A percentile compares a stretch with the other conserved stretches of the same genome.
Evolutionary conservation across 2,797 vertebrate species (phyloP).

Genomic region (Peromyscus eremicus): DNA sequence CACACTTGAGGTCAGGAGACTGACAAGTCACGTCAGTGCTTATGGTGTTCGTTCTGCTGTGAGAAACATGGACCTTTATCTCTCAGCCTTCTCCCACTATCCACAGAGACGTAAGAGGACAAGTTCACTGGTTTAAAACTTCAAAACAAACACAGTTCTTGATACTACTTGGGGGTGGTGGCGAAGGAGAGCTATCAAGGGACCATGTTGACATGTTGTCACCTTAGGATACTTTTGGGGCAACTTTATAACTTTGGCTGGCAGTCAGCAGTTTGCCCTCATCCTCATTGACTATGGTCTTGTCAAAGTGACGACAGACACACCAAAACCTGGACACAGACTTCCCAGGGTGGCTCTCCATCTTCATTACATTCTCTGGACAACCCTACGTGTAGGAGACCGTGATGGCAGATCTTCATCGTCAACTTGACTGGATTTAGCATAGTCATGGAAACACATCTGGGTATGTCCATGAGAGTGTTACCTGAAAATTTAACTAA

Average conservation of each 20-base stretch:
- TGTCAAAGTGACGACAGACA: neutral
- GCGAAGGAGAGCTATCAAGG: neutral
- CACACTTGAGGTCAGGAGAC: neutral
- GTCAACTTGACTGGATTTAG: neutral
- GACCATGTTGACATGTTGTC: neutral
- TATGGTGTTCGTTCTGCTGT: neutral
- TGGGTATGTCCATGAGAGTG: neutral
- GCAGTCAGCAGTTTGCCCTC: neutral
- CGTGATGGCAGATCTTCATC: neutral
- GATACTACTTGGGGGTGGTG: neutral
- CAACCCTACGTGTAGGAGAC: neutral
- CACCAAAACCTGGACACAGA: neutral
- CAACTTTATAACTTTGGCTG: neutral
- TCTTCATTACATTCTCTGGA: neutral
- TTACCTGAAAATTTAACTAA: neutral
- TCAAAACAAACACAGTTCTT: neutral
- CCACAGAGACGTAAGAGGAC: neutral
- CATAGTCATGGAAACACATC: neutral
- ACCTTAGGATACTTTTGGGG: neutral
- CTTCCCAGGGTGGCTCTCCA: neutral
- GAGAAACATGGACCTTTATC: neutral
- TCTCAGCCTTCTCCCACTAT: neutral
- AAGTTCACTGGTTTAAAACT: neutral
- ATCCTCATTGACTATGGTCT: neutral
- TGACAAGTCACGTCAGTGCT: neutral